A percentile compares a stretch with the other conserved stretches of the same genome.
These are phyloP conservation scores for Poliocrania exsul DNA, from an alignment of 2,797 vertebrate genomes.

Conservation along the genomic window DNA sequence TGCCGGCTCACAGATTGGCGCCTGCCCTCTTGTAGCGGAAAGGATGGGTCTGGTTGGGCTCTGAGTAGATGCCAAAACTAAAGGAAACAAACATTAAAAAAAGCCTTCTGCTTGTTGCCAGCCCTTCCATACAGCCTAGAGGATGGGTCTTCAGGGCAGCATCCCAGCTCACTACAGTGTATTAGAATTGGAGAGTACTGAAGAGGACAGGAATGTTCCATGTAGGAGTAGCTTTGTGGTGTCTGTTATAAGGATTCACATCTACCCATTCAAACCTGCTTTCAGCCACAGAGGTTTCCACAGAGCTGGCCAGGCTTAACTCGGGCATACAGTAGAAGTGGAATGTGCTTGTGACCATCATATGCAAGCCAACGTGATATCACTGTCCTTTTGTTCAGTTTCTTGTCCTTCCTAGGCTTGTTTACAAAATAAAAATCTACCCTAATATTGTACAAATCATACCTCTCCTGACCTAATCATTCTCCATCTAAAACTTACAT, in stretches of 20 bases:
- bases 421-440: conserved; percentile 15
- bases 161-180: neutral
- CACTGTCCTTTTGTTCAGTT: conserved; percentile 44
- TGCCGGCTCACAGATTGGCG: conserved; percentile 96
- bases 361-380: conserved; percentile 34
- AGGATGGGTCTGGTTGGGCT: conserved; percentile 63
- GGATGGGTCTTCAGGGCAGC: neutral
- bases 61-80: conserved; percentile 87
- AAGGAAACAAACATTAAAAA: conserved; percentile 33
- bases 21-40: conserved; percentile 82
- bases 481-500: neutral
- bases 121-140: neutral
- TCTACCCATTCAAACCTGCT: conserved; percentile 43
- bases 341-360: conserved; percentile 59
- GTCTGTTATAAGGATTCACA: neutral
- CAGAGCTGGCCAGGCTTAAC: conserved; percentile 31
- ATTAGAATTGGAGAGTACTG: neutral
- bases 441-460: neutral
- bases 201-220: conserved; percentile 46
- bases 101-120: neutral
- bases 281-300: conserved; percentile 53
- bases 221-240: conserved; percentile 16
- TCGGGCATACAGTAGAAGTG: conserved; percentile 26
- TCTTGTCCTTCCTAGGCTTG: neutral
- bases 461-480: neutral